Conservation (phyloP, 2,113 vertebrate genomes). For the Jaculus jaculus region DNA sequence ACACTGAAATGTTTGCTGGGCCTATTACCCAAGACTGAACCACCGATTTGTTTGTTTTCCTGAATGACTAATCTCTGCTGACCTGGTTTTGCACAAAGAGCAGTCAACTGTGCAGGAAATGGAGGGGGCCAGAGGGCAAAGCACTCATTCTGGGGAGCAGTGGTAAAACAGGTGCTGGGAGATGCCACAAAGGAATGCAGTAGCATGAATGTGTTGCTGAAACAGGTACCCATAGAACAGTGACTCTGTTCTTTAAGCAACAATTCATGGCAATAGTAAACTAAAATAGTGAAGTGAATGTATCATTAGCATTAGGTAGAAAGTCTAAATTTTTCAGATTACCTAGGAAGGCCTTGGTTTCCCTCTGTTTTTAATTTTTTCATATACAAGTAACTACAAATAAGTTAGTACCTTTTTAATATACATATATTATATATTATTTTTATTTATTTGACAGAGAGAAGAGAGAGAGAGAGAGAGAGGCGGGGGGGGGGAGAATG, state of each 20-base stretch:
- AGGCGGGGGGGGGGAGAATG: too few species aligned
- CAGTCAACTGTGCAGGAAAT: constrained; percentile 6
- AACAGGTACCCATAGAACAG: background rate
- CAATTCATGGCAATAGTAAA: background rate
- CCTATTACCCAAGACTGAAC: constrained; percentile 35
- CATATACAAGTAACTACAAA: background rate
- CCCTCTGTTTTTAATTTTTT: constrained; percentile 38
- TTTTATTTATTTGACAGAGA: too few species aligned
- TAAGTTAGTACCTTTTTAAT: constrained; percentile 14
- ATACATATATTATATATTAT: too few species aligned
- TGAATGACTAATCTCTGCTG: constrained; percentile 49
- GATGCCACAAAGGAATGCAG: background rate
- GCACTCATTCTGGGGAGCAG: background rate
- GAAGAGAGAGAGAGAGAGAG: too few species aligned
- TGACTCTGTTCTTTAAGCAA: background rate
- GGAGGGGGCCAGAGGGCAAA: background rate
- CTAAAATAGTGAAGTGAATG: too few species aligned
- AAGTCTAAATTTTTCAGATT: constrained; percentile 13
- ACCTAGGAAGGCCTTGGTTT: background rate
- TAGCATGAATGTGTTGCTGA: background rate
- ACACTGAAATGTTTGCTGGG: constrained; percentile 49
- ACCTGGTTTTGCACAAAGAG: constrained; percentile 8
- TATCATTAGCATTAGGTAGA: background rate
- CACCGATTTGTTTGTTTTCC: background rate
- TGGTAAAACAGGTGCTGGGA: background rate